phyloP scores from a whole-genome alignment of 2,113 vertebrate genomes.

The Edolisoma coerulescens region DNA sequence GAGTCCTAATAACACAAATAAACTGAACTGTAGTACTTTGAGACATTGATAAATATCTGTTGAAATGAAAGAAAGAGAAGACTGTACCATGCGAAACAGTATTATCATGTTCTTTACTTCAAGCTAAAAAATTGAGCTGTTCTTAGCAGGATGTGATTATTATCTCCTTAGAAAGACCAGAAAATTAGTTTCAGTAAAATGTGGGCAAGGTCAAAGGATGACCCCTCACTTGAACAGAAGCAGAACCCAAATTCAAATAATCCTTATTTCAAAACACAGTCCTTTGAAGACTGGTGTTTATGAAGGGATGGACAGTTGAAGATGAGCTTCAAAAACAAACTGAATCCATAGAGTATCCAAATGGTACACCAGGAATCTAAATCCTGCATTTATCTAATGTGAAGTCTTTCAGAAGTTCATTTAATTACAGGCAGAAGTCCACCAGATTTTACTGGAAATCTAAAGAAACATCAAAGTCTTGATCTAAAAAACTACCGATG shows the following conservation, averaged over 20 bases:
- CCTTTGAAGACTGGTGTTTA: background rate
- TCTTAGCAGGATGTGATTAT: background rate
- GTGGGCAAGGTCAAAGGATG: background rate
- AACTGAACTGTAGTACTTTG: background rate
- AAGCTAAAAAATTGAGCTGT: background rate
- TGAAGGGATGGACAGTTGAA: background rate
- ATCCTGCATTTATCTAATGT: background rate
- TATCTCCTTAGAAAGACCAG: background rate
- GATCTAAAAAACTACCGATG: background rate
- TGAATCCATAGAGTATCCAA: background rate
- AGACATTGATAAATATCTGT: background rate
- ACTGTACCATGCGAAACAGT: background rate
- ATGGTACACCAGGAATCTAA: background rate
- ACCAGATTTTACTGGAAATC: background rate
- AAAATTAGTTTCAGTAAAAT: background rate
- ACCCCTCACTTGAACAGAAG: background rate
- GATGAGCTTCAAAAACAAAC: background rate
- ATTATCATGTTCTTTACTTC: background rate
- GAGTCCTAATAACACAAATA: conserved; percentile 5
- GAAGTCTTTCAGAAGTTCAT: background rate
- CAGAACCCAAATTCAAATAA: background rate
- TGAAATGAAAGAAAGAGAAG: conserved; percentile 30
- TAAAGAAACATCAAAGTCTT: background rate
- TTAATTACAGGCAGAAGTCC: background rate
- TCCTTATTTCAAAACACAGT: background rate